Percentiles rank a stretch among this genome's conserved stretches.
Evolutionary conservation across 2,113 vertebrate species (phyloP).

Genomic region (Erythrocebus patas): DNA sequence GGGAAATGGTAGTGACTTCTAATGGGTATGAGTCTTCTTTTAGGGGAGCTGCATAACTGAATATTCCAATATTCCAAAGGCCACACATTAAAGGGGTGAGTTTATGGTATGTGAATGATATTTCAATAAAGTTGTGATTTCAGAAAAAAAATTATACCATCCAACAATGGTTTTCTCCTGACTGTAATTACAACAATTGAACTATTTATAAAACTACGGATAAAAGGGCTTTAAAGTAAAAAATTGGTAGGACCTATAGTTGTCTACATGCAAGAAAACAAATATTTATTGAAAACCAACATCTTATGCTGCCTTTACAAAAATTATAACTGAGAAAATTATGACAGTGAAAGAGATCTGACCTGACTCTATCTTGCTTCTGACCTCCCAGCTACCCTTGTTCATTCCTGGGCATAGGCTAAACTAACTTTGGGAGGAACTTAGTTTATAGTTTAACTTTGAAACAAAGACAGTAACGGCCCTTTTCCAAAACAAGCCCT

Average conservation of each 20-base stretch:
- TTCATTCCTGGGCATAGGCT: too few species aligned
- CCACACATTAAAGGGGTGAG: not conserved
- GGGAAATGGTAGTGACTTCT: not conserved
- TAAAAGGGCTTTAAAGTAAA: not conserved
- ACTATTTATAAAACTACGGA: not conserved
- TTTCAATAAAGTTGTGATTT: not conserved
- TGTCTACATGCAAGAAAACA: not conserved
- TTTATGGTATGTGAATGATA: not conserved
- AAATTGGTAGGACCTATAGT: not conserved
- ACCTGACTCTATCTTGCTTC: too few species aligned
- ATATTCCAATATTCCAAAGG: not conserved
- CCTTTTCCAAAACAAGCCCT: too few species aligned
- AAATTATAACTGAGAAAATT: too few species aligned
- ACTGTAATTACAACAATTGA: not conserved
- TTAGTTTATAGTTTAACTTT: too few species aligned
- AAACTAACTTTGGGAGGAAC: too few species aligned
- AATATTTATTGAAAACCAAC: not conserved
- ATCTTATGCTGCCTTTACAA: too few species aligned
- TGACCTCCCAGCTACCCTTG: too few species aligned
- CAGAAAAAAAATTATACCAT: not conserved
- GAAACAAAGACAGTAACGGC: too few species aligned
- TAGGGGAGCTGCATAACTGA: not conserved
- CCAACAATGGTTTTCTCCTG: not conserved
- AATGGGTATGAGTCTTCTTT: not conserved
- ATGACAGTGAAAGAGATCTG: too few species aligned